A percentile compares a stretch with the other conserved stretches of the same genome.
Conservation (phyloP, 23 tunicate species). For the Halocynthia aurantium region DNA sequence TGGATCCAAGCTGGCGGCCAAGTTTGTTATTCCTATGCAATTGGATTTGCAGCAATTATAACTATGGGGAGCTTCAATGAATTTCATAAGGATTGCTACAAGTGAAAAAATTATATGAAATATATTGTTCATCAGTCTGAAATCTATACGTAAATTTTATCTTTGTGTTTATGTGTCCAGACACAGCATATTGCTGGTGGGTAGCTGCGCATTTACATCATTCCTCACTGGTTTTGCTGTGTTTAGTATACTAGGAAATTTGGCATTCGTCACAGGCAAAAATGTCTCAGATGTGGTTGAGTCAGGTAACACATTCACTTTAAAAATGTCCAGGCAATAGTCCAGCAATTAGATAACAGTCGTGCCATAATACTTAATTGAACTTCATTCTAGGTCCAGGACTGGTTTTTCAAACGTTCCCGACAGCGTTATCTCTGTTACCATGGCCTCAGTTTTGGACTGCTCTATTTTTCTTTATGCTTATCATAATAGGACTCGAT, state of each 20-base stretch:
- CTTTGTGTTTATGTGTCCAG: slow-evolving; percentile 14
- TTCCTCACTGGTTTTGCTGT: slow-evolving; percentile 58
- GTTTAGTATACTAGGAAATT: slow-evolving; percentile 41
- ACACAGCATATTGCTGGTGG: slow-evolving; percentile 20
- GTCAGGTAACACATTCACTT: slow-evolving; percentile 26
- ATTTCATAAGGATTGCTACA: slow-evolving; percentile 52
- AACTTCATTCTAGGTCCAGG: slow-evolving; percentile 45
- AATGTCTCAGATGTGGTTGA: slow-evolving; percentile 55
- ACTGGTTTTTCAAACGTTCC: slow-evolving; percentile 43
- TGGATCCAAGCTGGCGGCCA: slow-evolving; percentile 76
- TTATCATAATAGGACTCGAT: slow-evolving; percentile 44
- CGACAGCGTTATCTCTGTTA: slow-evolving; percentile 43
- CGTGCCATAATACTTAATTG: neutral
- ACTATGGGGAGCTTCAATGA: slow-evolving; percentile 62
- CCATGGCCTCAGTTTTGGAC: slow-evolving; percentile 68
- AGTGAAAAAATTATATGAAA: slow-evolving; percentile 11
- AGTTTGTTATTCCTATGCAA: slow-evolving; percentile 68
- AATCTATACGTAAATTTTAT: neutral
- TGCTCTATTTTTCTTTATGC: slow-evolving; percentile 53
- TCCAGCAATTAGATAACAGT: neutral
- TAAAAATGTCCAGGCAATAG: too few species aligned
- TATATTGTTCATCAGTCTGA: neutral
- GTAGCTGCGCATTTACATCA: slow-evolving; percentile 48
- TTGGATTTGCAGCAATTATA: slow-evolving; percentile 47
- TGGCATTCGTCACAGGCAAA: slow-evolving; percentile 33